Evolutionary conservation across 2,113 vertebrate species (phyloP), one percentile per base, ranked within the genome.

Genomic region (Arvicanthis niloticus): DNA sequence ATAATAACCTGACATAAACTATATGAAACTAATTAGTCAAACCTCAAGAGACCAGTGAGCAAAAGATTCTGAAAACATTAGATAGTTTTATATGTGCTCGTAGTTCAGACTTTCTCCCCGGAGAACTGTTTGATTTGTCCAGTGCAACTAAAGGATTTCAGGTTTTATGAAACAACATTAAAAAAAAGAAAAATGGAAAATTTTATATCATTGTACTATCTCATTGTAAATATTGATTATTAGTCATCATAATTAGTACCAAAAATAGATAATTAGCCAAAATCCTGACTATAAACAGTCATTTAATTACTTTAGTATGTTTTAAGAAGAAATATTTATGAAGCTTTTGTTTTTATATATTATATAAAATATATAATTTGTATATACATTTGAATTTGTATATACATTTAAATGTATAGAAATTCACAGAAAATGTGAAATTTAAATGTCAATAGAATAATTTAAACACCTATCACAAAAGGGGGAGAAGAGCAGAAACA

Each of bases 51-150:
- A 17, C 75, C 19, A 94, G 53, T 91, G 78, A 94, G 17, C 45
- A 86, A 94, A n/a, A 67, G 68, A 96, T 40, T 37, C n/a, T 67
- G 24, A 37, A 94, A 70, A 94, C 91, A 93, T 4, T 81, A 42
- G 42, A n/a, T 48, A 78, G 45, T 62, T 92, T 68, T 92, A 40
- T 86, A 82, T 19, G 29, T 73, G 7, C 81, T 73, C 29, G 51
- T 72, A 53, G 37, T 72, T 81, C 51, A 22, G 72, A 88, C 72
- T 94, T 89, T 89, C 19, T 48, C 95, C 67, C 94, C 94, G 58
- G 92, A 89, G 97, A 89, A n/a, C 15, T 24, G 31, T 68, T 60
- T 94, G 22, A 7, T 77, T 90, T 91, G 88, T 80, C 88, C 92
- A 96, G 12, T 91, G 60, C 9, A 85, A 88, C 3, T 37, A 89